Evolutionary conservation across 2,888 invertebrate genomes (phyloP), one percentile per base, ranked within the genome.

Genomic region (Graphium colonna): DNA sequence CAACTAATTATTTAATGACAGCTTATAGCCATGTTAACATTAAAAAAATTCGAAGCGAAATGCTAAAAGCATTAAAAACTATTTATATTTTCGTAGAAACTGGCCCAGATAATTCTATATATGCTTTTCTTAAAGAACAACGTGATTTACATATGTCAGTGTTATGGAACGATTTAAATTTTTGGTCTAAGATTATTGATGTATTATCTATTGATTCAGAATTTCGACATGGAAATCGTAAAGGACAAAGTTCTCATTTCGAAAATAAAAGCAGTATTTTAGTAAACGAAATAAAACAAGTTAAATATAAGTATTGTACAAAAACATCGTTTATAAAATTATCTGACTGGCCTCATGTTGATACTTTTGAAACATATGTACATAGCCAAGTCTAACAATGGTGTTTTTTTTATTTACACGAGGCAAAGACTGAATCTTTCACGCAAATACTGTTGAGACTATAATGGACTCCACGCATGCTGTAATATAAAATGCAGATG

Each of bases 381-480:
- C 74, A 79, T 67, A 82, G 82, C 71, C 82, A 81, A 69, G 83
- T 86, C 79, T 82, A 86, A 70, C 72, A 72, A 52, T 64, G n/a
- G 62, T 67, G 65, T 66, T 60, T 62, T 62, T 67, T 67, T 76
- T 13, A 12, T 73, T 71, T 75, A 78, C 78, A 79, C 80, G 86
- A 88, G 87, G 79, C 79, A 84, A 87, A 89, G 88, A 88, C 88
- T 89, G 88, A 89, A 73, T 81, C 77, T 75, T 81, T 79, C 72
- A 73, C 70, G 74, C 60, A 65, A 66, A 67, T 68, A 70, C 63
- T 52, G 65, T 66, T n/a, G n/a, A n/a, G n/a, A n/a, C n/a, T n/a
- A n/a, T n/a, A n/a, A n/a, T n/a, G n/a, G n/a, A n/a, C n/a, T 46
- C 33, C 21, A 33, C 41, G 21, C 12, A 31, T 46, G 49, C n/a